Conservation (phyloP, 2,113 vertebrate species). For the Notechis scutatus region DNA sequence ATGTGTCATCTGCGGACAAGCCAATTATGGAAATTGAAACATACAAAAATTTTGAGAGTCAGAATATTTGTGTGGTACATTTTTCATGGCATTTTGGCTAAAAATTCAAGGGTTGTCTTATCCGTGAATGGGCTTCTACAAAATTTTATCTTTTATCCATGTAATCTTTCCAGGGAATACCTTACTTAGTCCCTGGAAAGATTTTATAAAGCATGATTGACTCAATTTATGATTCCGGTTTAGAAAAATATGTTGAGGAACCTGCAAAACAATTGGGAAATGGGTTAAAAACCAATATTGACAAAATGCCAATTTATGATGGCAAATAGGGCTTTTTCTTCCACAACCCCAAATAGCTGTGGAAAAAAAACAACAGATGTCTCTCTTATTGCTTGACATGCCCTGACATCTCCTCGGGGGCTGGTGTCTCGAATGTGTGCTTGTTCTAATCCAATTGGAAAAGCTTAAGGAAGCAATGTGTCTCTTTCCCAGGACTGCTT, state of each 20-base stretch:
- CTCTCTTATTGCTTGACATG: neutral
- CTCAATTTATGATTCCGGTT: neutral
- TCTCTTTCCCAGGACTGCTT: neutral
- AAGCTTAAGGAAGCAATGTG: neutral
- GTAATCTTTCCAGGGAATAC: neutral
- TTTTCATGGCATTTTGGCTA: neutral
- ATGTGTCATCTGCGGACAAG: neutral
- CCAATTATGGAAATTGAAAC: neutral
- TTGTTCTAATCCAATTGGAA: neutral
- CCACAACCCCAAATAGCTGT: neutral
- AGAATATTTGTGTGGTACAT: neutral
- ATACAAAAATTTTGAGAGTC: neutral
- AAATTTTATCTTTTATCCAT: neutral
- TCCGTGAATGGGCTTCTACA: neutral
- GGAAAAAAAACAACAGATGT: neutral
- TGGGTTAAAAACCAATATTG: neutral
- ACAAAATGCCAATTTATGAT: neutral
- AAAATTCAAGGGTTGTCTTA: neutral
- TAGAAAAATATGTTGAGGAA: neutral
- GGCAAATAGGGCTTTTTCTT: neutral
- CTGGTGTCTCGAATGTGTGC: neutral
- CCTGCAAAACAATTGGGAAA: neutral
- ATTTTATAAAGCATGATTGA: neutral
- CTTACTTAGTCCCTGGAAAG: neutral
- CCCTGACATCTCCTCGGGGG: neutral